Percentiles rank a stretch among this genome's conserved stretches.
Conservation (phyloP, 2,797 vertebrate genomes). For the Euthynnus affinis region DNA sequence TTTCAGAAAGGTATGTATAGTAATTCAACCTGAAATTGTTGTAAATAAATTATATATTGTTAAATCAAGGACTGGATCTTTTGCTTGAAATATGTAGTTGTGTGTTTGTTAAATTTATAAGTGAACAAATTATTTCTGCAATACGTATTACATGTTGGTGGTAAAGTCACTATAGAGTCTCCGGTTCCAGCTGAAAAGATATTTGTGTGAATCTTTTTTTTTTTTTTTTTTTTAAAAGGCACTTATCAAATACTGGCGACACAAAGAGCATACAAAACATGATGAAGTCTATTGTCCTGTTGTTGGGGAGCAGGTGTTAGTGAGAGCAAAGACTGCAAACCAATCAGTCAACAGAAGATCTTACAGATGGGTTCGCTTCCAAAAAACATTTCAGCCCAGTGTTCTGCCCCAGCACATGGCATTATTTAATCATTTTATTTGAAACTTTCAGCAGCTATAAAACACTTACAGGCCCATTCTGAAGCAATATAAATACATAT, state of each 20-base stretch:
- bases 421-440: conserved; percentile 65
- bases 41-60: conserved; percentile 99
- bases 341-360: neutral
- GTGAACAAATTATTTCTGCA: neutral
- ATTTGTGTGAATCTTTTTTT: neutral
- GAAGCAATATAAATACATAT: conserved; percentile 72
- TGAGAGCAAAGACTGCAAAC: conserved; percentile 20
- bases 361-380: conserved; percentile 25
- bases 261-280: conserved; percentile 26
- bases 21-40: conserved; percentile 98
- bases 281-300: conserved; percentile 5
- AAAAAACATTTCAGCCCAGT: neutral
- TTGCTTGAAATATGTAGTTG: conserved; percentile 44
- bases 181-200: neutral
- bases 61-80: conserved; percentile 82
- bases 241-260: conserved; percentile 48
- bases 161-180: neutral
- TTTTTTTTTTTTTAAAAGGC: conserved; percentile 45
- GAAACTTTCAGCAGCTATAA: conserved; percentile 55
- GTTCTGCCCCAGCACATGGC: conserved; percentile 4
- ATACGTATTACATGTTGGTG: neutral
- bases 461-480: conserved; percentile 59
- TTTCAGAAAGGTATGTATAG: conserved; percentile 93
- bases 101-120: neutral
- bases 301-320: conserved; percentile 30